Base-by-base conservation (phyloP, 2,113 vertebrate species). In the Mesocricetus auratus region DNA sequence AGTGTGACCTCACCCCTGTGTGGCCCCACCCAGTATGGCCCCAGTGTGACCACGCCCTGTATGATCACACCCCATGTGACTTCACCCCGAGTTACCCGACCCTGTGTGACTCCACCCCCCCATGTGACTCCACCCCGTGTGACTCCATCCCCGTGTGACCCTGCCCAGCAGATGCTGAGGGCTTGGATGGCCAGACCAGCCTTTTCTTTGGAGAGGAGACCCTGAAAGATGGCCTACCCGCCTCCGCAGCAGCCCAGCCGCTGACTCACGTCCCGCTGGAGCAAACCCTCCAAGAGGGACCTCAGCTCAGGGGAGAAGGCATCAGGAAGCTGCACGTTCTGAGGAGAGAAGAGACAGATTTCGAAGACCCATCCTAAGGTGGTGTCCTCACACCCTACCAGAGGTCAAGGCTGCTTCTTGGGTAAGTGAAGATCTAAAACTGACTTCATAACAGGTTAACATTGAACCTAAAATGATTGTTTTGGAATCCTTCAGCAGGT, bases 281-380 rank as follows among this genome's bases (percentile, higher is more conserved):
- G 98, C 73, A 99, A 98, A 31, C 99, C 99, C 97, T 99, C 99
- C 98, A 99, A 95, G 3, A 99, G 99, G 62, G 99, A 99, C 98
- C 99, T 99, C 50, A 99, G 98, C 68, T 99, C 99, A 0, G 99
- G 98, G 2, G 99, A 99, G 98, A 99, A 99, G 0, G 99, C 98
- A 62, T 99, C 99, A 0, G 99, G 99, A 78, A 99, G 98, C 97
- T 99, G 99, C 98, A 99, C 99, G 0, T 99, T 99, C 99, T 99
- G 45, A 0, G 47, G 21, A 60, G 60, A 82, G 71, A 47, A 94
- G 75, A 78, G 62, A 2, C 0, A 0, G 0, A 31, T 26, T 16
- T 91, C 36, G 74, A 29, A 90, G 19, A 39, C 0, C 5, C 45
- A 4, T 1, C 31, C 88, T 4, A 15, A 60, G 53, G 50, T 6